Conservation (phyloP, 2,797 vertebrate genomes). For the Masticophis lateralis region DNA sequence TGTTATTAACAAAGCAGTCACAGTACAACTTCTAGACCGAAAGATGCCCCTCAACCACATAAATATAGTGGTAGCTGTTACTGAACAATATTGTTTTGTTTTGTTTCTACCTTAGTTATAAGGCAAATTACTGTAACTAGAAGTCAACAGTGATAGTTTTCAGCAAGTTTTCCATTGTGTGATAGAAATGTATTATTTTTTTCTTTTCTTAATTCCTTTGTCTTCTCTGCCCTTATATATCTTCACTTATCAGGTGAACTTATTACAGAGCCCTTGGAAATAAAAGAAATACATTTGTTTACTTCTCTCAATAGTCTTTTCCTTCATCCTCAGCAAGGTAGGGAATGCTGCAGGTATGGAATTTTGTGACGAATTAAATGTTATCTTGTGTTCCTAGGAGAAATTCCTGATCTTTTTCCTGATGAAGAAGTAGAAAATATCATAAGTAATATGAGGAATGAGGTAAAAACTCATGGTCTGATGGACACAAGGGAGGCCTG, state of each 20-base stretch:
- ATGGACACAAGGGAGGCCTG: slow-evolving; percentile 87
- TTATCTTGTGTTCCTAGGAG: slow-evolving; percentile 72
- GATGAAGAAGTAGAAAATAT: slow-evolving; percentile 92
- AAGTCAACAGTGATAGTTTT: background rate
- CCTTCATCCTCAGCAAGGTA: background rate
- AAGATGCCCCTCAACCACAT: background rate
- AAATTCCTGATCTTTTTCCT: slow-evolving; percentile 90
- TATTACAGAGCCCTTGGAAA: background rate
- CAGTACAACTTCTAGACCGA: background rate
- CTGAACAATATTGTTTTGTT: background rate
- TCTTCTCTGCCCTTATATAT: background rate
- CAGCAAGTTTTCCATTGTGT: background rate
- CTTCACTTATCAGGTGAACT: background rate
- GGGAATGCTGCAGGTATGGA: background rate
- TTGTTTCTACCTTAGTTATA: background rate
- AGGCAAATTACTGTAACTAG: background rate
- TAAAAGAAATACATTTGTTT: background rate
- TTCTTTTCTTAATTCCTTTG: background rate
- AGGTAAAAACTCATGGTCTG: slow-evolving; percentile 82
- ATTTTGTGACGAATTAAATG: background rate
- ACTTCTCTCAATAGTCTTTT: background rate
- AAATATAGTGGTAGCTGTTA: background rate
- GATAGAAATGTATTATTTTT: background rate
- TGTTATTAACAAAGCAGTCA: background rate
- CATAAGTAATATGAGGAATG: slow-evolving; percentile 79